Evolutionary conservation across 1,140 invertebrate genomes (phyloP), one percentile per base, ranked within the genome.

Genomic region (Cyphomyrmex costatus): DNA sequence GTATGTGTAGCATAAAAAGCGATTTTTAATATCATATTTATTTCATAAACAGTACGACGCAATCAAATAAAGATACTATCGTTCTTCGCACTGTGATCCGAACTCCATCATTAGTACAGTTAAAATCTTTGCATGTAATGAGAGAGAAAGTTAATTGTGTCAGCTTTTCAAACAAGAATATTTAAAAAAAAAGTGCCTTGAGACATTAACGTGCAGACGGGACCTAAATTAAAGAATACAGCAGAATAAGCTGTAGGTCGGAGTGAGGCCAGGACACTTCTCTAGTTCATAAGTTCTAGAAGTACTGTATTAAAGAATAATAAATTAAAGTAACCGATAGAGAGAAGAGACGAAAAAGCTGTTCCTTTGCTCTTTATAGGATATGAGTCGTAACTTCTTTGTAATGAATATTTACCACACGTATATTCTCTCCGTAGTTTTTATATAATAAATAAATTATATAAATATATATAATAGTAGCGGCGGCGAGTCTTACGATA

Each of bases 241-340:
- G 89, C 87, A 24, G 16, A 63, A 86, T 68, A 70, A 78, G 87
- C 90, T 91, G 88, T 92, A 93, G 90, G 85, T 92, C 89, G 91
- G 92, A 91, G 86, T 89, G 91, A 92, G 90, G 93, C 92, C 89
- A 90, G 92, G 89, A 93, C 91, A 93, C 92, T 93, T 93, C 93
- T 93, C 88, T 93, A 93, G 92, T 89, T 93, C 88, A 71, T 94
- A 94, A 94, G 92, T 90, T 93, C 84, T 80, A 91, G 89, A 93
- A 88, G 85, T 87, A 92, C 61, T 89, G 87, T 88, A 82, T 49
- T 92, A 86, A 71, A 83, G 61, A 86, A 91, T 92, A 91, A 90
- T 88, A 91, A 92, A 90, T 90, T 85, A 89, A 85, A 49, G 3
- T 76, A 80, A 86, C 49, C 80, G 76, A 85, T 83, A 87, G 42